These are phyloP conservation scores for Carassius auratus DNA, from an alignment of 2,113 vertebrate genomes.

Conservation along the genomic window DNA sequence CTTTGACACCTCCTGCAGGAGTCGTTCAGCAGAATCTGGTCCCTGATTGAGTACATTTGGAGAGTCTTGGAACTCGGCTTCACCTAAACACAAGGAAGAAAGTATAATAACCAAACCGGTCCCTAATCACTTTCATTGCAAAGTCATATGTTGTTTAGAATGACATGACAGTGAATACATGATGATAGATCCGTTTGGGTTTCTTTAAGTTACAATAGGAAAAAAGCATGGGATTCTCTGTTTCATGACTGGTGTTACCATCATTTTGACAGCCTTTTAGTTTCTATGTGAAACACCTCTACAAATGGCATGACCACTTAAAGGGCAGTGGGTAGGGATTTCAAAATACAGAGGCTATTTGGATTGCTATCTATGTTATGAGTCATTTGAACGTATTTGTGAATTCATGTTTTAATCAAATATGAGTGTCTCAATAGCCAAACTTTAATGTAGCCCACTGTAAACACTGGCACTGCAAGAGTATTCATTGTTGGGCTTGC, in stretches of 20 bases:
- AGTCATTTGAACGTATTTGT: not conserved
- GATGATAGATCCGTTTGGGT: not conserved
- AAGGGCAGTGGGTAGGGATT: not conserved
- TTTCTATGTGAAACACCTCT: not conserved
- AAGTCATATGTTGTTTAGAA: not conserved
- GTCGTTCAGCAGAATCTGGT: not conserved
- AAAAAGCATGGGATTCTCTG: not conserved
- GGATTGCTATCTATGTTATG: conserved; percentile 4
- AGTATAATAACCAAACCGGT: not conserved
- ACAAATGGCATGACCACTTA: not conserved
- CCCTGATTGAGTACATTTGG: not conserved
- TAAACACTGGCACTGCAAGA: conserved; percentile 26
- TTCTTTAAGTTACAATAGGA: not conserved
- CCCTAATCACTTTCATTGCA: not conserved
- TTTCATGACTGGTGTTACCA: not conserved
- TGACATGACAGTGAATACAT: not conserved
- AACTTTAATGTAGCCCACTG: conserved; percentile 19
- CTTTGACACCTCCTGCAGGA: conserved; percentile 1
- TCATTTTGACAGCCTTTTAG: not conserved
- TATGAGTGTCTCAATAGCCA: not conserved
- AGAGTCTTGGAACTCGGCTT: not conserved
- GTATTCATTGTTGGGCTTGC: conserved; percentile 26
- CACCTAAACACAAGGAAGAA: not conserved
- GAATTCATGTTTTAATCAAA: conserved; percentile 17
- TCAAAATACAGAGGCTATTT: not conserved